phyloP scores from a whole-genome alignment of 2,888 invertebrate species.

The Lasioglossum zephyrum region DNA sequence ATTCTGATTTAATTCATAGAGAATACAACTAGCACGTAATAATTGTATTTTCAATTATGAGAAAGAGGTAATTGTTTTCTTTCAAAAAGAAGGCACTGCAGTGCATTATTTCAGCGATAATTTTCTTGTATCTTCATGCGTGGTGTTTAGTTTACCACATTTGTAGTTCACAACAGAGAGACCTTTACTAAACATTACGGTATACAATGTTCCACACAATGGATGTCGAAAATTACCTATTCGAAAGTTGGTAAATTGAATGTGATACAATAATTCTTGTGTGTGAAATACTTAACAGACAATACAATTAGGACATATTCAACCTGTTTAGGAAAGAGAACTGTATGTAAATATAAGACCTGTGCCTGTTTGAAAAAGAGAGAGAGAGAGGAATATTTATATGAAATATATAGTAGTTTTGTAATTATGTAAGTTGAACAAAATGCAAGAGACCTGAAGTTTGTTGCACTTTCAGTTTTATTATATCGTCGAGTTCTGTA shows the following conservation, averaged over 20 bases:
- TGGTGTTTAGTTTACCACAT: constrained; percentile 21
- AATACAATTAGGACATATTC: constrained; percentile 48
- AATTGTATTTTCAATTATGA: constrained; percentile 35
- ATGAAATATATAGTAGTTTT: constrained; percentile 77
- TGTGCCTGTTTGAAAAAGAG: constrained; percentile 76
- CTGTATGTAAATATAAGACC: constrained; percentile 76
- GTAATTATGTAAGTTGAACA: constrained; percentile 74
- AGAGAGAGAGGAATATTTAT: constrained; percentile 70
- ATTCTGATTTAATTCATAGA: constrained; percentile 43
- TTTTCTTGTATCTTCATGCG: constrained; percentile 22
- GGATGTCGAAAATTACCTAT: constrained; percentile 27
- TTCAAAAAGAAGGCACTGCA: constrained; percentile 5
- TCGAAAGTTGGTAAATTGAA: constrained; percentile 16
- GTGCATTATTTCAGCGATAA: constrained; percentile 24
- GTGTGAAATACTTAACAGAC: constrained; percentile 50
- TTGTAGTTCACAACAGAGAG: constrained; percentile 21
- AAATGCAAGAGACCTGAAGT: constrained; percentile 69
- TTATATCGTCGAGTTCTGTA: constrained; percentile 43
- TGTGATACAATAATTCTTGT: constrained; percentile 38
- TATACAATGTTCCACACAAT: constrained; percentile 13
- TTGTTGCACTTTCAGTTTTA: constrained; percentile 56
- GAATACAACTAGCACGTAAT: constrained; percentile 20
- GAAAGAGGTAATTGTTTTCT: constrained; percentile 23
- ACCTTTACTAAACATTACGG: neutral
- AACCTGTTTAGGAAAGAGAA: constrained; percentile 49